These are phyloP conservation scores for Coregonus suidteri DNA, from an alignment of 2,797 vertebrate genomes.

Conservation along the genomic window DNA sequence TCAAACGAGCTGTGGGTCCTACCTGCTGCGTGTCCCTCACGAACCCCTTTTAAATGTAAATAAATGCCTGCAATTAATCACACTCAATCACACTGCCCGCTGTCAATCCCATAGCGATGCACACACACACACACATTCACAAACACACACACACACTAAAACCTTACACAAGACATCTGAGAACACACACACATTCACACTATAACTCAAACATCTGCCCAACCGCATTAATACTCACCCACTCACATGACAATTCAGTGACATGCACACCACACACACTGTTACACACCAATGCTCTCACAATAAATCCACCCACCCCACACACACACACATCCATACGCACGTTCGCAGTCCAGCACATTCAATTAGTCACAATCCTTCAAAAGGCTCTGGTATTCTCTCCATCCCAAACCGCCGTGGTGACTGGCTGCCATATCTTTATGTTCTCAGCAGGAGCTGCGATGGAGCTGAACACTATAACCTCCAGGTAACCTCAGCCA, in stretches of 20 bases:
- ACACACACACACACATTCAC: constrained; percentile 4
- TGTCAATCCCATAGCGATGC: constrained; percentile 16
- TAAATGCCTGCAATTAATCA: constrained; percentile 33
- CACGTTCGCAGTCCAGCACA: constrained; percentile 9
- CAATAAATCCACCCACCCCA: not conserved
- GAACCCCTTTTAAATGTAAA: constrained; percentile 56
- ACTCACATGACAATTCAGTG: not conserved
- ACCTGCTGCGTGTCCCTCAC: constrained; percentile 60
- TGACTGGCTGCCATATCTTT: constrained; percentile 47
- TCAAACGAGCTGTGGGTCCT: constrained; percentile 60
- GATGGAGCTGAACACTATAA: constrained; percentile 51
- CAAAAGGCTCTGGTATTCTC: constrained; percentile 36
- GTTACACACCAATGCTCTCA: constrained; percentile 1
- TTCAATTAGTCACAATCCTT: constrained; percentile 64
- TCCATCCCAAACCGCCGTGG: constrained; percentile 5
- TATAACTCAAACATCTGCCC: not conserved
- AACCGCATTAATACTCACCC: not conserved
- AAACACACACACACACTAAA: not conserved
- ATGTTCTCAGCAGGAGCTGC: constrained; percentile 49
- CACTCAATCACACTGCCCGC: constrained; percentile 14
- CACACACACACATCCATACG: constrained; percentile 18
- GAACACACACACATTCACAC: not conserved
- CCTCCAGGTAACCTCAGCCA: constrained; percentile 51
- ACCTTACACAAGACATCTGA: not conserved
- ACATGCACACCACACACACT: not conserved